Base-by-base conservation (phyloP, 2,113 vertebrate species). In the Rattus norvegicus region DNA sequence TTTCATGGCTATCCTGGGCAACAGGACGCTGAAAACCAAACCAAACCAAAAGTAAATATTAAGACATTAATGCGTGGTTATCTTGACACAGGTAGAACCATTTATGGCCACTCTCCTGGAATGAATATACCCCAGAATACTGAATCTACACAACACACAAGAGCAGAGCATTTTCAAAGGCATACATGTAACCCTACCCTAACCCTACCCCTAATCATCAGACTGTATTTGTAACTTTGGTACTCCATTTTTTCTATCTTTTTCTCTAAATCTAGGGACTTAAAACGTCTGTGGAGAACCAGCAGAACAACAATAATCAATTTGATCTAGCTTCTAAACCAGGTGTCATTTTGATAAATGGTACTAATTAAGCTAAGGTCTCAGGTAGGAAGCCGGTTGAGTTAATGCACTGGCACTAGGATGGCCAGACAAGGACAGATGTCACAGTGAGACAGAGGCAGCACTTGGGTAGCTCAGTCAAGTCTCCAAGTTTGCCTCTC, bases 261-360 rank as follows among this genome's bases (percentile, higher is more conserved):
- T 83, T 95, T 91, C 90, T 95, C 97, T 96, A n/a, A 92, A 98
- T 98, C 91, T 96, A 97, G 94, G 39, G 39, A 75, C 81, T 96
- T 98, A 43, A 65, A 33, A 96, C 12, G 26, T 96, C 96, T 96
- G 97, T 96, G 94, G 91, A 92, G 96, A 69, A 84, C 70, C 93
- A 97, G 76, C 88, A 91, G 79, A 97, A 98, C 93, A 97, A 97
- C 39, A 95, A 96, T 98, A 98, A 98, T 98, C 98, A 98, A 97
- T 98, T 98, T 97, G 98, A 98, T 98, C 98, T 97, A 96, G 97
- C 96, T 96, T 98, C 98, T 97, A 97, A 98, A 98, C 97, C 97
- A 97, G 95, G 95, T 98, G 98, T 98, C 98, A 98, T 98, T 98
- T 98, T 99, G 98, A 99, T 98, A 98, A 98, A 98, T 98, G 98